Base-by-base conservation (phyloP, 2,888 invertebrate genomes). In the Callyntrura guangdongensis region DNA sequence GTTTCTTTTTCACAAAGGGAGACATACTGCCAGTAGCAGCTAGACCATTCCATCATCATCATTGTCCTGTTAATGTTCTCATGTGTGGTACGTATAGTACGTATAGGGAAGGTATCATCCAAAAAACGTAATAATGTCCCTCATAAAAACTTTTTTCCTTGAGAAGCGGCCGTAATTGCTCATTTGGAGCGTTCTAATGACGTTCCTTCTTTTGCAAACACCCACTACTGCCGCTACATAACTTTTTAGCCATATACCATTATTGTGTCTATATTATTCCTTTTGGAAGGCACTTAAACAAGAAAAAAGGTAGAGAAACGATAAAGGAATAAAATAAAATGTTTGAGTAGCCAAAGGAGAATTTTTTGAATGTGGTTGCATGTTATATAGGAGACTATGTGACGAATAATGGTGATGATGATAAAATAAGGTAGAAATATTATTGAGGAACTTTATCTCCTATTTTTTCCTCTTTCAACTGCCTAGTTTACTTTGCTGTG, bases 111-210 rank as follows among this genome's bases (percentile, higher is more conserved):
- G 36, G 36, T 36, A 36, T 53, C 72, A 45, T 72, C 72, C 36
- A 47, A 72, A n/a, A 67, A 72, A 64, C 59, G 59, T 85, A 85
- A 72, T 85, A 85, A 72, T 84, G 69, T 59, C 56, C 12, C 72
- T 5, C 85, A 85, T 85, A 59, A 85, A 85, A 72, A 25, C 27
- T 56, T 85, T 85, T 49, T 74, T 53, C 3, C 61, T 6, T 36
- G 22, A 61, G 61, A 8, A 20, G 53, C 20, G 53, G n/a, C 53
- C 56, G 56, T 85, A 85, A 85, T 85, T 85, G 85, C 85, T 85
- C 72, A 85, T 85, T 85, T 85, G 74, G 59, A 59, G 85, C 85
- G 17, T 84, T 85, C 85, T 85, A 85, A 85, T 85, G 72, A 74
- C 53, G 84, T 5, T 36, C 36, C 36, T 36, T 4, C 36, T 36